Percentiles rank a stretch among this genome's conserved stretches.
Conservation (phyloP, 2,113 vertebrate species). For the Brachypodius melanocephalos region DNA sequence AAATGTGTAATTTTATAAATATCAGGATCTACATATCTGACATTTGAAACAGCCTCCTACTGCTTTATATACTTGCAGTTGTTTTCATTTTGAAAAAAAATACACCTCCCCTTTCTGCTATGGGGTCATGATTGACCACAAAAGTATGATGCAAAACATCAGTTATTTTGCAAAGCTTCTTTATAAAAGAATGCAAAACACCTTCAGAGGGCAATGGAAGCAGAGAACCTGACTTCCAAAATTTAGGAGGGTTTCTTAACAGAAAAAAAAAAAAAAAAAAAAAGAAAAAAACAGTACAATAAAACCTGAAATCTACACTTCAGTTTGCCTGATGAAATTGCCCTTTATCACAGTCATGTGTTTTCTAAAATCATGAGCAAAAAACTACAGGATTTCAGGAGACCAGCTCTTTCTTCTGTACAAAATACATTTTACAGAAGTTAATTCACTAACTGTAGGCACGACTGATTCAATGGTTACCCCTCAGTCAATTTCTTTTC, state of each 20-base stretch:
- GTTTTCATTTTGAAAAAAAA: background rate
- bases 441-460: background rate
- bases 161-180: background rate
- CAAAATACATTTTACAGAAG: background rate
- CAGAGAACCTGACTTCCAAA: background rate
- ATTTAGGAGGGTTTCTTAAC: background rate
- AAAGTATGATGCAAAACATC: background rate
- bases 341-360: background rate
- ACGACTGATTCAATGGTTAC: background rate
- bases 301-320: background rate
- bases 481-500: background rate
- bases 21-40: background rate
- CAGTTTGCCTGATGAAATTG: background rate
- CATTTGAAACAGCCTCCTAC: background rate
- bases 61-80: background rate
- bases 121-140: background rate
- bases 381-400: background rate
- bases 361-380: background rate
- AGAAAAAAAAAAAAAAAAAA: background rate
- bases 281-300: background rate
- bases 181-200: background rate
- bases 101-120: background rate
- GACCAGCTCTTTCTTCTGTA: background rate
- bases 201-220: background rate
- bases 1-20: background rate